Base-by-base conservation (phyloP, 2,888 invertebrate genomes). In the Rotaria macrura region DNA sequence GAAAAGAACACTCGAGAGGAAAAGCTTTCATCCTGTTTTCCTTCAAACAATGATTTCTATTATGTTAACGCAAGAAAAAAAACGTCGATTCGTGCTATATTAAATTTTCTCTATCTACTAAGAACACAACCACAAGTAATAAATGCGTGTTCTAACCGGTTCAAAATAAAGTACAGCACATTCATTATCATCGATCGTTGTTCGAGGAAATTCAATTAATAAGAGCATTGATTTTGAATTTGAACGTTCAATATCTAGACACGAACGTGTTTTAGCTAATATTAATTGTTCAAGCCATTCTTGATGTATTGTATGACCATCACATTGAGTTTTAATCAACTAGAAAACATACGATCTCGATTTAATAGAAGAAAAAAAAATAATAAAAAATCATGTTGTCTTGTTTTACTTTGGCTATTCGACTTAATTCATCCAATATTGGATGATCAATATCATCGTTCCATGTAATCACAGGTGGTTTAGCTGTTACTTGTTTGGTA, bases 211-310 rank as follows among this genome's bases (percentile, higher is more conserved):
- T 91, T 98, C 97, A 20, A 98, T 93, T 94, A 96, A 96, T 79
- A 98, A 92, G 91, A 95, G 98, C 92, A 97, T 93, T 90, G 95
- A 95, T 90, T 96, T 95, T 0, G 97, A 96, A 89, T 94, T 94
- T 84, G 95, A 92, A 90, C 97, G 97, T 90, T 97, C 96, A 87
- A 94, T 94, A 90, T 97, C 96, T 89, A 96, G 96, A 85, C 97
- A 95, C 91, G 95, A 93, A 91, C 97, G 97, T 87, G 98, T 95
- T 92, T 97, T 96, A 85, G 96, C 93, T 91, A 98, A 97, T 5
- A 97, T 96, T 85, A 98, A 92, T 87, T 97, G 93, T 91, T 99
- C 98, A 87, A 99, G 91, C 98, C 98, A 99, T 91, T 97, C 97
- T 84, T 97, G 94, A 92, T 96, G 95, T 54, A 94, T 94, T 92